Conservation (phyloP, 2,888 invertebrate genomes). For the Microplitis manilae region DNA sequence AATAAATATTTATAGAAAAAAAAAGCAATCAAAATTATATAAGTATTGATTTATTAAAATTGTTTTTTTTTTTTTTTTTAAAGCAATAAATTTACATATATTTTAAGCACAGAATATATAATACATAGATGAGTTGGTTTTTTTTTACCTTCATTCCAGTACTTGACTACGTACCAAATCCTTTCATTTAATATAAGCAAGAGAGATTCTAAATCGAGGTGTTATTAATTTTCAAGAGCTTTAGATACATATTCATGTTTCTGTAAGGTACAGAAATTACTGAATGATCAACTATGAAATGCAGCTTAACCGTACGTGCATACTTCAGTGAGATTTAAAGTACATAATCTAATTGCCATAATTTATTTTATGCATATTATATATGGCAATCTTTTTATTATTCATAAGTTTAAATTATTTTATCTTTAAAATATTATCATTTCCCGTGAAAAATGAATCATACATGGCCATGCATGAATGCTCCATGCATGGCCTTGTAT, state of each 20-base stretch:
- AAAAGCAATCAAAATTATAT: no score
- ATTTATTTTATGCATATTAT: no score
- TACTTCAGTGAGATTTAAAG: not conserved
- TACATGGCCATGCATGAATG: no score
- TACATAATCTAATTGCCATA: not conserved
- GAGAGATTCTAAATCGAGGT: not conserved
- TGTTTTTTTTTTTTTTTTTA: no score
- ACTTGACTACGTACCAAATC: not conserved
- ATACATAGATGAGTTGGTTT: not conserved
- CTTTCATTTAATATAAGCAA: not conserved
- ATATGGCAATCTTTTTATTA: no score
- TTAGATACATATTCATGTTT: slow-evolving; percentile 22
- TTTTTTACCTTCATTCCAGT: not conserved
- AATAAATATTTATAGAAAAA: no score
- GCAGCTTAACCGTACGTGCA: not conserved
- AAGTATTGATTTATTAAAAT: no score
- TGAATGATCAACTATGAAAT: not conserved
- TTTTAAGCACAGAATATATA: not conserved
- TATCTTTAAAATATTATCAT: no score
- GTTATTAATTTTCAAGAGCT: slow-evolving; percentile 15
- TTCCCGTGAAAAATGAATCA: no score
- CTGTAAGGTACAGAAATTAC: not conserved
- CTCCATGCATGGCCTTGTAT: no score
- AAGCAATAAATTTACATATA: not conserved
- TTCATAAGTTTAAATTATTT: no score